These are phyloP conservation scores for Spilosoma lubricipeda DNA, from an alignment of 2,888 invertebrate genomes.

Conservation along the genomic window DNA sequence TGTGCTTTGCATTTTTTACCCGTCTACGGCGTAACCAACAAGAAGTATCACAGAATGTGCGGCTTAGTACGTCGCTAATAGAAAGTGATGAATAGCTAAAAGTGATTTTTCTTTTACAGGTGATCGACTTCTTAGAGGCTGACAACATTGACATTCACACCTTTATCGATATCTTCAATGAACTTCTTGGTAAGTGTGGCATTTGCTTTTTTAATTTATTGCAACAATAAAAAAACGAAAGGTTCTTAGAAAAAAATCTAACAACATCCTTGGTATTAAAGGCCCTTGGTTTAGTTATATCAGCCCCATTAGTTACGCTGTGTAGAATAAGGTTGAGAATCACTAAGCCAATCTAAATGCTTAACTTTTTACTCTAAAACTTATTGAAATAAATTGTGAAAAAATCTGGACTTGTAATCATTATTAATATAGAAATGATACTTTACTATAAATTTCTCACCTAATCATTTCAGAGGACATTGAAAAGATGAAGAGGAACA, in stretches of 20 bases:
- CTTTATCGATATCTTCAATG: conserved; percentile 70
- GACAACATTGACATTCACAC: conserved; percentile 75
- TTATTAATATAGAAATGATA: not conserved
- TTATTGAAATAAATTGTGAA: not conserved
- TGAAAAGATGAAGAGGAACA: conserved; percentile 18
- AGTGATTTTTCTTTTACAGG: conserved; percentile 55
- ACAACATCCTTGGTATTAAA: no score
- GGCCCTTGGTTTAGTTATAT: no score
- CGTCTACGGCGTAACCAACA: no score
- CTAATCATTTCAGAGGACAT: conserved; percentile 35
- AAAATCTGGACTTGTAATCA: not conserved
- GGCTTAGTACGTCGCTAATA: no score
- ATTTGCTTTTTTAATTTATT: not conserved
- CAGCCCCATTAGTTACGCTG: no score
- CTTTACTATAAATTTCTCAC: not conserved
- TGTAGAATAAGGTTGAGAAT: no score
- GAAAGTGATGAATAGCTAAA: not conserved
- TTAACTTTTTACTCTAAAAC: not conserved
- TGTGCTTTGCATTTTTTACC: no score
- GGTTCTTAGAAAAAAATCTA: not conserved
- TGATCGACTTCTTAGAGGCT: conserved; percentile 73
- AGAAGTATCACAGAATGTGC: no score
- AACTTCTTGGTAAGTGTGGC: conserved; percentile 64
- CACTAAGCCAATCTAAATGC: no score
- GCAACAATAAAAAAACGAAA: no score